These are phyloP conservation scores for Sinella curviseta DNA, from an alignment of 1,140 invertebrate species.

Conservation along the genomic window DNA sequence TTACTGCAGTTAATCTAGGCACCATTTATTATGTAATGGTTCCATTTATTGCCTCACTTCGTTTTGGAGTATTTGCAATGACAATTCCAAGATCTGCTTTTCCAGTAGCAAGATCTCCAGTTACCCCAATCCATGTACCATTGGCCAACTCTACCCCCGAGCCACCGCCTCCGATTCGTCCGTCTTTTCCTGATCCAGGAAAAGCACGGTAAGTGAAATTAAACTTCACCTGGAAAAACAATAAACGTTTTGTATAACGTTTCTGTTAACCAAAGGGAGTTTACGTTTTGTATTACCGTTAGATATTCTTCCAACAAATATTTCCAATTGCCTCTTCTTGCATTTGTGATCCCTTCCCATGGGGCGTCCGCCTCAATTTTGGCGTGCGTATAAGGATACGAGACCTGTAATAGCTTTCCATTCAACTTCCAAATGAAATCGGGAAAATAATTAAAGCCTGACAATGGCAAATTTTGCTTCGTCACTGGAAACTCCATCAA, in stretches of 20 bases:
- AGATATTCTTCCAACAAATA: slow-evolving; percentile 10
- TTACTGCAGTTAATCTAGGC: background rate
- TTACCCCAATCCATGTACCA: slow-evolving; percentile 22
- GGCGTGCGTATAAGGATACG: background rate
- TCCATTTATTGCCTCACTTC: too few relatives aligned
- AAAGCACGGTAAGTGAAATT: slow-evolving; percentile 16
- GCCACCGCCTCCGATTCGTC: slow-evolving; percentile 1
- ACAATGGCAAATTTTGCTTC: background rate
- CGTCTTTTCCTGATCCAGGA: background rate
- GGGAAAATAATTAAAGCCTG: slow-evolving; percentile 2
- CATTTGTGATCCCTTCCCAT: background rate
- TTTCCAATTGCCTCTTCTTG: slow-evolving; percentile 19
- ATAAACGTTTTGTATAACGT: too few relatives aligned
- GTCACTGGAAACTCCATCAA: background rate
- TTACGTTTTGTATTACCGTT: background rate
- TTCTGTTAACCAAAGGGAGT: background rate
- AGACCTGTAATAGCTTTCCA: background rate
- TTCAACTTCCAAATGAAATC: slow-evolving; percentile 15
- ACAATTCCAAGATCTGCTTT: slow-evolving; percentile 21
- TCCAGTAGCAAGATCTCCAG: slow-evolving; percentile 6
- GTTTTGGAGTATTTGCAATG: slow-evolving; percentile 21
- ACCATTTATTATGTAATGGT: background rate
- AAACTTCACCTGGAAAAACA: slow-evolving; percentile 26
- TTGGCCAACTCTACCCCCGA: background rate
- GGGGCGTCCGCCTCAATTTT: slow-evolving; percentile 18